Evolutionary conservation across 2,888 invertebrate species (phyloP), one percentile per base, ranked within the genome.

Genomic region (Lochmaea crataegi): DNA sequence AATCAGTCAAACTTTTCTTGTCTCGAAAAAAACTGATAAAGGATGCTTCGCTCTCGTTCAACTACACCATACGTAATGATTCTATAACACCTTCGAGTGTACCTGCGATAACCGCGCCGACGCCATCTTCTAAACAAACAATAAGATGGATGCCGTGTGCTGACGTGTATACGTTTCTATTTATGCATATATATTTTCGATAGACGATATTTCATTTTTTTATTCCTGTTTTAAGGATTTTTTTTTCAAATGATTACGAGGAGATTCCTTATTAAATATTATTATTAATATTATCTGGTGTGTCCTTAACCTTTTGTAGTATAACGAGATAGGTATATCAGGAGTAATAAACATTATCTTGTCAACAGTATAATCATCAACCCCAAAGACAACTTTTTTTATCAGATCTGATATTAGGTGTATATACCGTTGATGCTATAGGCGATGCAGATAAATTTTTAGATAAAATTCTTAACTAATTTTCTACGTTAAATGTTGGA

Each of bases 251-350:
- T 41, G 57, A 38, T 69, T 51, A 14, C 12, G 64, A 69, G 79
- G 84, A 78, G 79, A 84, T 83, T 84, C 84, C 84, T 84, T 79
- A 79, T 78, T 84, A 84, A 84, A 84, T 84, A 84, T 84, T 84
- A 82, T 82, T 80, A 82, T 82, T 81, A 80, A 80, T 80, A 83
- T 83, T 82, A 78, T 81, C 81, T 82, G 79, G 80, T 78, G 72
- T 80, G 83, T 82, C 85, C 85, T 85, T 83, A 85, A 84, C 84
- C 84, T 84, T 82, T 81, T 82, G 81, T 80, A 79, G 75, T 77
- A 77, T 6, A 70, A 73, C 74, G 78, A 82, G 80, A 83, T 82
- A 78, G 77, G 45, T 77, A 77, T 83, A 83, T 83, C 83, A 78
- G 79, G 77, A 73, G 77, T 77, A 79, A 81, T 80, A 80, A 81